Percentiles rank a stretch among this genome's conserved stretches.
phyloP scores from a whole-genome alignment of 2,113 vertebrate genomes.

The Hystrix cristata region DNA sequence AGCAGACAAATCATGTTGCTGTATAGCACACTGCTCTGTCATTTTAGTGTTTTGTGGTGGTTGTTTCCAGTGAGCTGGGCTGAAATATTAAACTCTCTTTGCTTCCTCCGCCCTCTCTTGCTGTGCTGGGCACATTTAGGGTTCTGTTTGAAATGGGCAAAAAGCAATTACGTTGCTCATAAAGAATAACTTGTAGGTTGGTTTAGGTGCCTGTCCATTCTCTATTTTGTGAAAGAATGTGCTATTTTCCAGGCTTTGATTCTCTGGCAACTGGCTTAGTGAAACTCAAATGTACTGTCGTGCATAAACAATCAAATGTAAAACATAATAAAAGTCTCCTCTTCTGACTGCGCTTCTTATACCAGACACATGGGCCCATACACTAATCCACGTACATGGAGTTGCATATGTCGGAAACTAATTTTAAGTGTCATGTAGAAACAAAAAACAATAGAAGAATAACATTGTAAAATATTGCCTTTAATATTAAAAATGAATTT shows the following conservation, averaged over 20 bases:
- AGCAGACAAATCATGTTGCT: slow-evolving; percentile 89
- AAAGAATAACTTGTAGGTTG: slow-evolving; percentile 86
- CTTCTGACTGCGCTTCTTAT: slow-evolving; percentile 71
- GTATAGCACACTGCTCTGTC: slow-evolving; percentile 86
- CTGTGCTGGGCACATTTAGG: slow-evolving; percentile 87
- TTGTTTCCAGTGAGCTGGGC: slow-evolving; percentile 83
- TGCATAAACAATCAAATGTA: slow-evolving; percentile 83
- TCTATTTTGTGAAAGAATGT: slow-evolving; percentile 85
- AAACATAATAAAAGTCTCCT: slow-evolving; percentile 82
- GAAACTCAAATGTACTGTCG: slow-evolving; percentile 74
- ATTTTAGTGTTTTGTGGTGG: slow-evolving; percentile 81
- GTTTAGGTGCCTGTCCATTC: slow-evolving; percentile 79
- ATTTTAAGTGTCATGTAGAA: slow-evolving; percentile 82
- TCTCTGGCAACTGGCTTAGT: slow-evolving; percentile 82
- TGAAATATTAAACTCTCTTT: slow-evolving; percentile 88
- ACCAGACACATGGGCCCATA: slow-evolving; percentile 50
- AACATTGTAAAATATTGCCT: slow-evolving; percentile 72
- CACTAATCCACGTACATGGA: neutral
- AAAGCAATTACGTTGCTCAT: slow-evolving; percentile 88
- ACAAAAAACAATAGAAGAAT: slow-evolving; percentile 78
- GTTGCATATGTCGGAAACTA: slow-evolving; percentile 74
- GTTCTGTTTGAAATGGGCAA: slow-evolving; percentile 88
- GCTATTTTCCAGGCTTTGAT: slow-evolving; percentile 84
- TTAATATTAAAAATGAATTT: slow-evolving; percentile 67
- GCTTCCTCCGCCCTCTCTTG: slow-evolving; percentile 84